Evolutionary conservation across 2,113 vertebrate genomes (phyloP).

Genomic region (Patagioenas fasciata): DNA sequence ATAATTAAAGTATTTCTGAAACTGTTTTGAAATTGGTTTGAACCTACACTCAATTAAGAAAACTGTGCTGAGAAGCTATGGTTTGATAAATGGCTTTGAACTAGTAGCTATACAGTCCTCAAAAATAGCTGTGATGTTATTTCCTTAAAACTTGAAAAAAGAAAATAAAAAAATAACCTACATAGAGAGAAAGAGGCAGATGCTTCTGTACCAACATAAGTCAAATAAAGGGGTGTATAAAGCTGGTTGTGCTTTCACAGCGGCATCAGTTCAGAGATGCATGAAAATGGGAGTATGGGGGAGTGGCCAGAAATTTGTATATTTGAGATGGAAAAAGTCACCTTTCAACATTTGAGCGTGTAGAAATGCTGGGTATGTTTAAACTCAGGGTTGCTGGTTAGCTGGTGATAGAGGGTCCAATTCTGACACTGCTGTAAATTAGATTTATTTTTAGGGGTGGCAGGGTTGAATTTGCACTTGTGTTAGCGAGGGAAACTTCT

Average conservation of each 20-base stretch:
- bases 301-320: background rate
- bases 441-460: background rate
- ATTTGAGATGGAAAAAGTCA: background rate
- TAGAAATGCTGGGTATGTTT: background rate
- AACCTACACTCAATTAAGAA: background rate
- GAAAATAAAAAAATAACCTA: slow-evolving; percentile 16
- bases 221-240: background rate
- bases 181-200: background rate
- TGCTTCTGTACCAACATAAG: background rate
- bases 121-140: slow-evolving; percentile 44
- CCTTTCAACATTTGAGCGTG: background rate
- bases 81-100: slow-evolving; percentile 26
- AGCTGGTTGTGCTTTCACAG: background rate
- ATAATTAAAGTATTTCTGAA: slow-evolving; percentile 52
- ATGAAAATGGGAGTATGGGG: background rate
- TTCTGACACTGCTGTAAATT: background rate
- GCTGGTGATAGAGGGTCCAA: background rate
- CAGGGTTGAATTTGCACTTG: background rate
- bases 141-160: slow-evolving; percentile 10
- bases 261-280: background rate
- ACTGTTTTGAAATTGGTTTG: slow-evolving; percentile 52
- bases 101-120: background rate
- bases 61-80: background rate
- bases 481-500: background rate
- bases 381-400: background rate